A percentile compares a stretch with the other conserved stretches of the same genome.
Evolutionary conservation across 2,888 invertebrate genomes (phyloP).

Genomic region (Apomyelois bistriatella): DNA sequence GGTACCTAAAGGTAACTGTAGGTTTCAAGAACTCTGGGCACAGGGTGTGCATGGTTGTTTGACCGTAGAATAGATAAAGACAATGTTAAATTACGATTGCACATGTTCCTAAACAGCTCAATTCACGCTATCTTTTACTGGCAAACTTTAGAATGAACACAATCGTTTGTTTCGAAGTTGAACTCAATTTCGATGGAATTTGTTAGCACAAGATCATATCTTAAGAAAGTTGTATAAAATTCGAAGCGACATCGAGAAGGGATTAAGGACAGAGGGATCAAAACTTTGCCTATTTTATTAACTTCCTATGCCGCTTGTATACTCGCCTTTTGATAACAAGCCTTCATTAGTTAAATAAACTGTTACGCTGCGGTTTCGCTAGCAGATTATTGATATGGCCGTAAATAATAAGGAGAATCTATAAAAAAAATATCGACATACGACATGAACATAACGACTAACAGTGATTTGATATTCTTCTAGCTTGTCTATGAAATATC

Average conservation of each 20-base stretch:
- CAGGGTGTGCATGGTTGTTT: too few species aligned
- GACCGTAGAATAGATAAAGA: too few species aligned
- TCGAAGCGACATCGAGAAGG: slow-evolving; percentile 40
- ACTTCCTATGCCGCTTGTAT: slow-evolving; percentile 45
- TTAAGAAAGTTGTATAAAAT: slow-evolving; percentile 44
- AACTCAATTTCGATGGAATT: slow-evolving; percentile 25
- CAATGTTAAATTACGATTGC: too few species aligned
- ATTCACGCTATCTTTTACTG: slow-evolving; percentile 1
- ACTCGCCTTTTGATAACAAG: slow-evolving; percentile 23
- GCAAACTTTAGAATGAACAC: slow-evolving; percentile 14
- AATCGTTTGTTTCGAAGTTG: slow-evolving; percentile 21
- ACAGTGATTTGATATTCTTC: too few species aligned
- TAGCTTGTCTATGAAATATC: too few species aligned
- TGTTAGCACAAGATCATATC: slow-evolving; percentile 35
- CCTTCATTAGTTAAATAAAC: not conserved
- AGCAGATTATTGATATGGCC: not conserved
- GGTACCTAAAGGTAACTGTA: too few species aligned
- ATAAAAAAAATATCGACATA: too few species aligned
- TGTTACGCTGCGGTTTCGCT: not conserved
- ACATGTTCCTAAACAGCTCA: too few species aligned
- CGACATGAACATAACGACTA: too few species aligned
- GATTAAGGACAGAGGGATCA: slow-evolving; percentile 44
- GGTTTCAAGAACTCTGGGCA: too few species aligned
- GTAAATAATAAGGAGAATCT: too few species aligned
- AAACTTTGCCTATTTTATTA: slow-evolving; percentile 47